Conservation (phyloP, 2,888 invertebrate species). For the Spisula solida region DNA sequence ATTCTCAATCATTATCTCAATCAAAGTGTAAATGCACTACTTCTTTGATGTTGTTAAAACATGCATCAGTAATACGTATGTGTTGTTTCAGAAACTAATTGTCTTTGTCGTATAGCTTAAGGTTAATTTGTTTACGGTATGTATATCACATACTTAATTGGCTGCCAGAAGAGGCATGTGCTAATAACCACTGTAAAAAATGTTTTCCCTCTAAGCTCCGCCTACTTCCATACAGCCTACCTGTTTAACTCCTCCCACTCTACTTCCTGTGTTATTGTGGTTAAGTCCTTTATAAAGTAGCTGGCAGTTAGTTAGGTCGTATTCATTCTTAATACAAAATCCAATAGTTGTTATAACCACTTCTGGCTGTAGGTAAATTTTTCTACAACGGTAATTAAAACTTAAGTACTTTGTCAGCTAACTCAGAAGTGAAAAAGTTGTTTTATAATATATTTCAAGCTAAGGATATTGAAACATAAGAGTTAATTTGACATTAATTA, state of each 20-base stretch:
- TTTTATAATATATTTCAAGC: neutral
- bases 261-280: neutral
- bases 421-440: neutral
- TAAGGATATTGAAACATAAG: neutral
- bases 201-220: neutral
- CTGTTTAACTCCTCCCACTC: conserved; percentile 6
- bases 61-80: no score
- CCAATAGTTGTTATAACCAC: neutral
- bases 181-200: neutral
- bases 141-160: no score
- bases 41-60: no score
- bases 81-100: no score
- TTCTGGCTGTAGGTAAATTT: neutral
- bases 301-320: neutral
- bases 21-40: no score
- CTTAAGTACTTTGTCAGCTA: neutral
- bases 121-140: no score
- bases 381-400: neutral
- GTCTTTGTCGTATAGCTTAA: no score
- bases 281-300: neutral
- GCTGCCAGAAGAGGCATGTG: no score
- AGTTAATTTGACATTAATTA: neutral
- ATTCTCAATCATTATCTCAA: no score
- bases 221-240: neutral
- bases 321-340: conserved; percentile 17